Conservation (phyloP, 2,797 vertebrate species). For the Sebastes trivittatus region DNA sequence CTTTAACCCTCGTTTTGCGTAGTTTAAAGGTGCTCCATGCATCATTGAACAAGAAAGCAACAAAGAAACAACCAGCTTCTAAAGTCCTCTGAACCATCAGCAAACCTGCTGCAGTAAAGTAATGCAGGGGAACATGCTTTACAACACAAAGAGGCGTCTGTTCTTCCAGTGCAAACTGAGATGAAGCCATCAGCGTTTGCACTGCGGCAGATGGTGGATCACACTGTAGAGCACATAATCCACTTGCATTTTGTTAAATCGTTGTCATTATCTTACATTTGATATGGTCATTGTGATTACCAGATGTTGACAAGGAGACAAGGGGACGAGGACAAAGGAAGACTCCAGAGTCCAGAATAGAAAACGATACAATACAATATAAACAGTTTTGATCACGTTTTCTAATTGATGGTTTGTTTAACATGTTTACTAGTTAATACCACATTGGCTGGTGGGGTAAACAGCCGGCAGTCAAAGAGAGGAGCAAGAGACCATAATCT, state of each 20-base stretch:
- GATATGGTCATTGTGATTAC: slow-evolving; percentile 26
- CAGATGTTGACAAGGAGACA: slow-evolving; percentile 32
- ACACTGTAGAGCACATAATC: slow-evolving; percentile 33
- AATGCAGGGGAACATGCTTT: background rate
- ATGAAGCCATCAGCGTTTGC: slow-evolving; percentile 29
- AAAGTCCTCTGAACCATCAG: background rate
- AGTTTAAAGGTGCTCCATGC: slow-evolving; percentile 15
- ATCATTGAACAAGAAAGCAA: slow-evolving; percentile 10
- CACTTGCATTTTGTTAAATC: slow-evolving; percentile 46
- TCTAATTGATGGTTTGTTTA: background rate
- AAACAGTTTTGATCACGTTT: background rate
- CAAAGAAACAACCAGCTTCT: background rate
- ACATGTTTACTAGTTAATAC: background rate
- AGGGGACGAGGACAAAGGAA: background rate
- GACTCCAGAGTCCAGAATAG: slow-evolving; percentile 6
- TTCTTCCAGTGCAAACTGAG: slow-evolving; percentile 12
- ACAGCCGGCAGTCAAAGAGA: background rate
- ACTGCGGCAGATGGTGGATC: slow-evolving; percentile 49
- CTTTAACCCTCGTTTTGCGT: slow-evolving; percentile 17
- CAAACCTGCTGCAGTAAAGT: background rate
- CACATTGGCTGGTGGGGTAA: background rate
- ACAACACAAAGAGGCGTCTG: slow-evolving; percentile 30
- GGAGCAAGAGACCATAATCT: background rate
- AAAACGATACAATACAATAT: background rate
- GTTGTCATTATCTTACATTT: slow-evolving; percentile 20